Base-by-base conservation (phyloP, 1,140 invertebrate species). In the Tyrophagus putrescentiae region DNA sequence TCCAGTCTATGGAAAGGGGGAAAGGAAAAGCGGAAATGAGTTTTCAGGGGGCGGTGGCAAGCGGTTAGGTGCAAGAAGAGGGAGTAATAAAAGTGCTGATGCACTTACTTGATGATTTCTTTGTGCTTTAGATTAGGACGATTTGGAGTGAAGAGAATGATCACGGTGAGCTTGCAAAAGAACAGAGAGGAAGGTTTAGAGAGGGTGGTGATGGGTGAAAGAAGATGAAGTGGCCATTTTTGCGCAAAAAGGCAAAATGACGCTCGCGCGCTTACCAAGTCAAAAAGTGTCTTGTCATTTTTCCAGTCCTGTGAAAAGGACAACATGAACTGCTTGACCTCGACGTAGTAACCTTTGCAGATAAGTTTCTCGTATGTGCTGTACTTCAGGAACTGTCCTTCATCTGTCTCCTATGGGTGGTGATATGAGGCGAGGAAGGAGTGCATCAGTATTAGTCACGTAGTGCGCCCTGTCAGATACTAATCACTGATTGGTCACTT, bases 41-140 rank as follows among this genome's bases (percentile, higher is more conserved):
- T n/a, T n/a, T n/a, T n/a, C n/a, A n/a, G n/a, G n/a, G n/a, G n/a
- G n/a, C n/a, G n/a, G n/a, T n/a, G n/a, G n/a, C n/a, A n/a, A n/a
- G n/a, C n/a, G n/a, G n/a, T n/a, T n/a, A n/a, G n/a, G n/a, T n/a
- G n/a, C n/a, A n/a, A n/a, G n/a, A n/a, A n/a, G n/a, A n/a, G n/a
- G n/a, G n/a, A n/a, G n/a, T n/a, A n/a, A n/a, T 2, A 32, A 54
- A 54, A 54, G 5, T 3, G 2, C 21, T 32, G 52, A 1, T 31
- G n/a, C 27, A 52, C 25, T 54, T 32, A 54, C 52, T 32, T 54
- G 13, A 54, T 27, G 25, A 54, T 27, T 9, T 54, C 52, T 33
- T 31, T 28, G 39, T 54, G 52, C 39, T 54, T 54, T 1, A 54
- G 52, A 3, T 54, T 27, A 1, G 3, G 25, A 13, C 52, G 11